Conservation (phyloP, 2,888 invertebrate species). For the Agonopterix heracliana region DNA sequence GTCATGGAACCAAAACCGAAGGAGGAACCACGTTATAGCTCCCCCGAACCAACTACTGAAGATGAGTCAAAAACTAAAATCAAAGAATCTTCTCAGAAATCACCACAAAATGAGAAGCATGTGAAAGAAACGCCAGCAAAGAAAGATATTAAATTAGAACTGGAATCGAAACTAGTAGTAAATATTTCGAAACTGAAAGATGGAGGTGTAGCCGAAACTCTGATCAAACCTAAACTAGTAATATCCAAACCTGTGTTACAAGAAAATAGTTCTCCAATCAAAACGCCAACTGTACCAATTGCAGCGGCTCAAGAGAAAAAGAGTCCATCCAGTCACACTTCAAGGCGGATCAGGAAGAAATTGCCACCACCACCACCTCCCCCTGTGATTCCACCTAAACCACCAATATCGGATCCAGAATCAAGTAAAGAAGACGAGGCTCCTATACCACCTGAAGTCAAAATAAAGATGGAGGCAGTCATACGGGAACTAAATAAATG, state of each 20-base stretch:
- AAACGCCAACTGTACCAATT: not conserved
- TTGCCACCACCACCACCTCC: slow-evolving; percentile 68
- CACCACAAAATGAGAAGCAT: slow-evolving; percentile 1
- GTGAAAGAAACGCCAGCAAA: slow-evolving; percentile 10
- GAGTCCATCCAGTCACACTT: slow-evolving; percentile 46
- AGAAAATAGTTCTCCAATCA: slow-evolving; percentile 21
- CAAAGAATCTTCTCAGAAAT: slow-evolving; percentile 17
- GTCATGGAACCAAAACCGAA: slow-evolving; percentile 42
- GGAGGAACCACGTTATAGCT: slow-evolving; percentile 25
- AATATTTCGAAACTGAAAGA: slow-evolving; percentile 8
- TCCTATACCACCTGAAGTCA: slow-evolving; percentile 70
- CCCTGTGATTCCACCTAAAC: slow-evolving; percentile 27
- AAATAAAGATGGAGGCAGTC: slow-evolving; percentile 78
- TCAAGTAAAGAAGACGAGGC: slow-evolving; percentile 34
- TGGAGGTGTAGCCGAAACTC: slow-evolving; percentile 8
- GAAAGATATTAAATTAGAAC: slow-evolving; percentile 12
- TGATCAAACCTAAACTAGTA: slow-evolving; percentile 17
- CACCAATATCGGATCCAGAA: slow-evolving; percentile 6
- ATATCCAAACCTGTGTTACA: slow-evolving; percentile 16
- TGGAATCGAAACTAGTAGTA: not conserved
- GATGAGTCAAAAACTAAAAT: slow-evolving; percentile 13
- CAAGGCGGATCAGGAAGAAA: slow-evolving; percentile 56
- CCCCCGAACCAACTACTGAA: slow-evolving; percentile 19
- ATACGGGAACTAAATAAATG: slow-evolving; percentile 73
- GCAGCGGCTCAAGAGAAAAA: slow-evolving; percentile 24